Evolutionary conservation across 1,140 invertebrate genomes (phyloP).

Genomic region (Globodera rostochiensis): DNA sequence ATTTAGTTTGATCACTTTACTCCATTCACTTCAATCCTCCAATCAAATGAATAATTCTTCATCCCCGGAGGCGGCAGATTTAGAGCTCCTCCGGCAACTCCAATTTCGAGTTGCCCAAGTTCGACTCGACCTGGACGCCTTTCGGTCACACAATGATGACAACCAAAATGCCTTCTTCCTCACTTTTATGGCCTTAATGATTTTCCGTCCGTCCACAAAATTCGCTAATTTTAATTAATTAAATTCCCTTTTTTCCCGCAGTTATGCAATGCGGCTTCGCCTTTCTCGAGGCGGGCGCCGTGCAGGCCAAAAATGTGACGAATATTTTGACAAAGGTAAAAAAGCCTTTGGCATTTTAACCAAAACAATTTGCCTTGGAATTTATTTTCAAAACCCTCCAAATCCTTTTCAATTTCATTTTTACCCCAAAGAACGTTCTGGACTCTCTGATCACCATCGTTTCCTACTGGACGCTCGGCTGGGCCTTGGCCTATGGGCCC

Average conservation of each 20-base stretch:
- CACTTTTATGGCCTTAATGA: constrained; percentile 50
- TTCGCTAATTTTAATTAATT: neutral
- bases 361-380: neutral
- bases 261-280: constrained; percentile 73
- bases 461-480: constrained; percentile 71
- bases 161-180: constrained; percentile 54
- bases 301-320: constrained; percentile 70
- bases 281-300: constrained; percentile 72
- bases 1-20: neutral
- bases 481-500: constrained; percentile 70
- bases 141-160: neutral
- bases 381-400: no score
- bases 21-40: neutral
- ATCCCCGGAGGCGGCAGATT: neutral
- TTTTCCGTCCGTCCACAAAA: constrained; percentile 41
- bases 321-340: constrained; percentile 70
- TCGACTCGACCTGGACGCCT: constrained; percentile 10
- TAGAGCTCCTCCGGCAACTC: neutral
- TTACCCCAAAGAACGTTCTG: constrained; percentile 68
- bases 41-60: neutral
- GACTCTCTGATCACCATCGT: constrained; percentile 68
- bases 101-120: neutral
- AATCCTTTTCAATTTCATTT: no score
- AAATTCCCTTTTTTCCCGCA: constrained; percentile 53
- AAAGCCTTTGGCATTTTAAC: neutral